Percentiles rank a stretch among this genome's conserved stretches.
Conservation (phyloP, 2,797 vertebrate genomes). For the Helarctos malayanus region DNA sequence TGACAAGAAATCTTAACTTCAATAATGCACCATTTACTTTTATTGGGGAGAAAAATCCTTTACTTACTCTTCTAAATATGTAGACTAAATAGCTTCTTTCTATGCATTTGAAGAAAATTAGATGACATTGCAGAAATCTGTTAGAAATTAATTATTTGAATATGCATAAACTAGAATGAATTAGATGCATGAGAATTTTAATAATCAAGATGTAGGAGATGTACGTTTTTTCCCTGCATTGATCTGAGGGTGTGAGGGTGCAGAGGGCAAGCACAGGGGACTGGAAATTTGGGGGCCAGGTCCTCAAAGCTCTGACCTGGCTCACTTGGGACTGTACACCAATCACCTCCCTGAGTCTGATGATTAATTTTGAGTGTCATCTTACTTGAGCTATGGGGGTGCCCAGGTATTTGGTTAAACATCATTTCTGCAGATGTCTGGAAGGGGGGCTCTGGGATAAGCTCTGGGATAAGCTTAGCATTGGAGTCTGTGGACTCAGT, state of each 20-base stretch:
- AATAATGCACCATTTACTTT: conserved; percentile 6
- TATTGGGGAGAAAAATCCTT: not conserved
- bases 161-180: not conserved
- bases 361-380: not conserved
- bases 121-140: not conserved
- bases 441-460: not conserved
- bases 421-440: not conserved
- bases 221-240: fast-evolving
- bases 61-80: not conserved
- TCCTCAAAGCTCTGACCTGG: not conserved
- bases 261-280: not conserved
- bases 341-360: not conserved
- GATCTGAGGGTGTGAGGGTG: not conserved
- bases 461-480: not conserved
- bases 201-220: not conserved
- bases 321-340: fast-evolving
- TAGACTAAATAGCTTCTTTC: conserved; percentile 29
- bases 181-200: not conserved
- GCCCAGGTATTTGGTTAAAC: not conserved
- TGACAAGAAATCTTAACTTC: not conserved
- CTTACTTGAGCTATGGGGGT: no score
- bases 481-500: not conserved
- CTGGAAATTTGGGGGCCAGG: fast-evolving
- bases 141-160: conserved; percentile 1
- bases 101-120: conserved; percentile 11